phyloP scores from a whole-genome alignment of 2,888 invertebrate genomes.

The Tetragnatha montana region DNA sequence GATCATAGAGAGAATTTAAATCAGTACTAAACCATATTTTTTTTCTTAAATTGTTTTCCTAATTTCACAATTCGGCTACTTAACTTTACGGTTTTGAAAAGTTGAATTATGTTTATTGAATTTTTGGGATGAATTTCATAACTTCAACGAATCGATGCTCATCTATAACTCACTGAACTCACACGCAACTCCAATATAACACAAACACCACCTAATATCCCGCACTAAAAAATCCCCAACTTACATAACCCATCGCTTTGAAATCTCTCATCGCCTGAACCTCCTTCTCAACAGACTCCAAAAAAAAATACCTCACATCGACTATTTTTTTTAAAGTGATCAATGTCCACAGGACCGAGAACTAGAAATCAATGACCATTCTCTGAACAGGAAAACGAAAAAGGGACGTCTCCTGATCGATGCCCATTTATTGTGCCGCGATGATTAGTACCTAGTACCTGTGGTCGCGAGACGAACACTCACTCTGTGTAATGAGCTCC shows the following conservation, averaged over 20 bases:
- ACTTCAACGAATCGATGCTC: too few relatives aligned
- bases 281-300: not conserved
- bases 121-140: too few relatives aligned
- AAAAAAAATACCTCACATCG: not conserved
- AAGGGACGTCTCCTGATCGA: conserved; percentile 59
- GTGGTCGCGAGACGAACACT: conserved; percentile 53
- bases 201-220: not conserved
- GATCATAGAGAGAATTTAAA: too few relatives aligned
- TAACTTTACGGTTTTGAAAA: too few relatives aligned
- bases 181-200: too few relatives aligned
- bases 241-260: not conserved
- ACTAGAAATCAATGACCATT: conserved; percentile 64
- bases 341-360: conserved; percentile 35
- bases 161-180: too few relatives aligned
- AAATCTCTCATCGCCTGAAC: not conserved
- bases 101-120: too few relatives aligned
- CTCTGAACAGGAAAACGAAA: not conserved
- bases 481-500: conserved; percentile 67
- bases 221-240: not conserved
- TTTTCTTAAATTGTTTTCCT: too few relatives aligned
- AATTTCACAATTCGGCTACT: too few relatives aligned
- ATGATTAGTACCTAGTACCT: conserved; percentile 65
- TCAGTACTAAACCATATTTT: too few relatives aligned
- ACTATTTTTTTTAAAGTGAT: conserved; percentile 26
- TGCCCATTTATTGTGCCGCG: conserved; percentile 62